A percentile compares a stretch with the other conserved stretches of the same genome.
Conservation (phyloP, 2,113 vertebrate genomes). For the Rafetus swinhoei region DNA sequence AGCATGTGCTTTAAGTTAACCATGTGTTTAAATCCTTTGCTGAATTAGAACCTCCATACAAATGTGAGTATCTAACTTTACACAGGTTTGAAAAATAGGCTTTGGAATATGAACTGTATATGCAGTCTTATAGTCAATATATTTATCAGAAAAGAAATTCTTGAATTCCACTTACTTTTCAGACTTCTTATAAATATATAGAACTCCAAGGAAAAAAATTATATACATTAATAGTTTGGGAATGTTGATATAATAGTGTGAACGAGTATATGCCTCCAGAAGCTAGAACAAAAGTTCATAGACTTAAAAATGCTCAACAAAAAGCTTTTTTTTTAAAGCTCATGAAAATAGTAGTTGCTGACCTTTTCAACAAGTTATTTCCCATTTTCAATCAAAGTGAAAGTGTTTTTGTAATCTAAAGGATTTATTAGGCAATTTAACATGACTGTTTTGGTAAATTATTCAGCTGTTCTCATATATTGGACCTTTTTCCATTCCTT, state of each 20-base stretch:
- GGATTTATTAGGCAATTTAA: not conserved
- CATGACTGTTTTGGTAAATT: not conserved
- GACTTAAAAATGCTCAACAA: not conserved
- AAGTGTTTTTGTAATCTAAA: not conserved
- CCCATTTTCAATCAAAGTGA: not conserved
- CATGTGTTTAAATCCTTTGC: not conserved
- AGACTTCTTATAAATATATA: not conserved
- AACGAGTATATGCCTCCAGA: not conserved
- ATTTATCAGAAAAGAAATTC: not conserved
- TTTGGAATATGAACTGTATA: not conserved
- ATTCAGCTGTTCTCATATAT: not conserved
- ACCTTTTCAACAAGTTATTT: not conserved
- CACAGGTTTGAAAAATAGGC: not conserved
- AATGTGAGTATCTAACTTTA: not conserved
- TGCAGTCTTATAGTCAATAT: not conserved
- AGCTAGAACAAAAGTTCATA: not conserved
- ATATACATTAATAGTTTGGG: not conserved
- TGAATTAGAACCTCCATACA: not conserved
- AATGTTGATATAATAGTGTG: not conserved
- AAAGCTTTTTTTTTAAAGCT: not conserved
- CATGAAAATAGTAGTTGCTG: not conserved
- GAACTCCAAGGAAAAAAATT: not conserved
- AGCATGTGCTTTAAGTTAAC: not conserved
- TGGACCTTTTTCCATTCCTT: not conserved
- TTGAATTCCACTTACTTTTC: not conserved